Percentiles rank a stretch among this genome's conserved stretches.
Conservation (phyloP, 2,888 invertebrate genomes). For the Listrodromus nycthemerus region DNA sequence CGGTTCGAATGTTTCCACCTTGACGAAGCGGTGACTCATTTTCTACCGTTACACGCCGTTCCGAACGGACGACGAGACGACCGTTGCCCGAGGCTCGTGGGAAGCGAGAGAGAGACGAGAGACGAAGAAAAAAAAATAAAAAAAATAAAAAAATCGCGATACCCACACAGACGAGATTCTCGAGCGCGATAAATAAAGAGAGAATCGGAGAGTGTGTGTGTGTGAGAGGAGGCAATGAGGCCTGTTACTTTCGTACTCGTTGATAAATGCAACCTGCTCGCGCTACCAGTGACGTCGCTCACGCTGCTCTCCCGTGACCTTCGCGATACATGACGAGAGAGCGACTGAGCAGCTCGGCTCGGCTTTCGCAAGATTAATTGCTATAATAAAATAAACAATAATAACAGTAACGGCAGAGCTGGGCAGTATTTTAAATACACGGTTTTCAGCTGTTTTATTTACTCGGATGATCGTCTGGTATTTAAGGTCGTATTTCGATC, state of each 20-base stretch:
- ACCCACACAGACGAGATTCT: slow-evolving; percentile 10
- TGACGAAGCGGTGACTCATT: slow-evolving; percentile 26
- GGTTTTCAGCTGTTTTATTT: too few species aligned
- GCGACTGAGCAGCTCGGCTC: neutral
- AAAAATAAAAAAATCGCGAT: slow-evolving; percentile 11
- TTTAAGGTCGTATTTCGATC: too few species aligned
- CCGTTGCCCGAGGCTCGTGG: slow-evolving; percentile 25
- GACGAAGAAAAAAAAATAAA: neutral
- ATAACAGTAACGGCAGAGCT: neutral
- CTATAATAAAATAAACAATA: neutral
- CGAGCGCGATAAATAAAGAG: neutral
- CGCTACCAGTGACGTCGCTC: slow-evolving; percentile 16
- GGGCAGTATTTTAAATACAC: too few species aligned
- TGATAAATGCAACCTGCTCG: slow-evolving; percentile 29
- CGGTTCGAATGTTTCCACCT: slow-evolving; percentile 23
- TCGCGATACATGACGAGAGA: slow-evolving; percentile 44
- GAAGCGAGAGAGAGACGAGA: slow-evolving; percentile 22
- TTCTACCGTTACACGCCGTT: slow-evolving; percentile 21
- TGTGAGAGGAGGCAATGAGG: neutral
- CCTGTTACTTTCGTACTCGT: slow-evolving; percentile 31
- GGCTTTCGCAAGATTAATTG: slow-evolving; percentile 32
- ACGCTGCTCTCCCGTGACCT: slow-evolving; percentile 21
- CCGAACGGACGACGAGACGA: neutral
- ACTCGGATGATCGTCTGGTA: too few species aligned
- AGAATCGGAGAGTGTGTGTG: too few species aligned